Conservation (phyloP, 2,797 vertebrate species). For the Aeoliscus strigatus region DNA sequence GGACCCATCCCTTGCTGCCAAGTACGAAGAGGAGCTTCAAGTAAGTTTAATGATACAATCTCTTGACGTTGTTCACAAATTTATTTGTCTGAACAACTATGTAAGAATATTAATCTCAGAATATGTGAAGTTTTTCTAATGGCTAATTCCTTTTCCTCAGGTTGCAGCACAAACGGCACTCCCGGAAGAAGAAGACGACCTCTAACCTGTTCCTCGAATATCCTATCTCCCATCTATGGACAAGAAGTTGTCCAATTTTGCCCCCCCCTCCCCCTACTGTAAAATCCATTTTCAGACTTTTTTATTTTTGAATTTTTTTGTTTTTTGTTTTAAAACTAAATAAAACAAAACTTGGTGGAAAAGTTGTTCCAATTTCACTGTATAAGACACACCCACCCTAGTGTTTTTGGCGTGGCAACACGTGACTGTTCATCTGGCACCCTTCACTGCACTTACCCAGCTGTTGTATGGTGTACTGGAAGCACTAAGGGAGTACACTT, state of each 20-base stretch:
- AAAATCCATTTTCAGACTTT: slow-evolving; percentile 77
- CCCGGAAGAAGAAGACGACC: slow-evolving; percentile 83
- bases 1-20: slow-evolving; percentile 76
- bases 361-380: slow-evolving; percentile 74
- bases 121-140: not conserved
- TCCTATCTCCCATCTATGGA: slow-evolving; percentile 34
- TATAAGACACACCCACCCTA: slow-evolving; percentile 66
- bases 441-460: slow-evolving; percentile 63
- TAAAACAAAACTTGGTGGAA: slow-evolving; percentile 49
- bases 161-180: slow-evolving; percentile 80
- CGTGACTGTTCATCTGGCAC: slow-evolving; percentile 64
- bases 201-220: slow-evolving; percentile 73
- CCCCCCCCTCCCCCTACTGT: slow-evolving; percentile 74
- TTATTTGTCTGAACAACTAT: too few relatives aligned
- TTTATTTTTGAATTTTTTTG: slow-evolving; percentile 75
- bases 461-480: slow-evolving; percentile 71
- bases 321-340: slow-evolving; percentile 72
- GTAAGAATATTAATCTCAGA: not conserved
- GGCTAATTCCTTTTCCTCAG: slow-evolving; percentile 35
- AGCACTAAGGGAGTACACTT: slow-evolving; percentile 74
- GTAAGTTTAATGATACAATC: slow-evolving; percentile 54
- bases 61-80: too few relatives aligned
- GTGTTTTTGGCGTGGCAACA: slow-evolving; percentile 65
- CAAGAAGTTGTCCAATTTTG: slow-evolving; percentile 60
- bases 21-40: slow-evolving; percentile 80